Percentiles rank a stretch among this genome's conserved stretches.
These are phyloP conservation scores for Leptinotarsa rubiginosa DNA, from an alignment of 2,888 invertebrate species.

Conservation along the genomic window DNA sequence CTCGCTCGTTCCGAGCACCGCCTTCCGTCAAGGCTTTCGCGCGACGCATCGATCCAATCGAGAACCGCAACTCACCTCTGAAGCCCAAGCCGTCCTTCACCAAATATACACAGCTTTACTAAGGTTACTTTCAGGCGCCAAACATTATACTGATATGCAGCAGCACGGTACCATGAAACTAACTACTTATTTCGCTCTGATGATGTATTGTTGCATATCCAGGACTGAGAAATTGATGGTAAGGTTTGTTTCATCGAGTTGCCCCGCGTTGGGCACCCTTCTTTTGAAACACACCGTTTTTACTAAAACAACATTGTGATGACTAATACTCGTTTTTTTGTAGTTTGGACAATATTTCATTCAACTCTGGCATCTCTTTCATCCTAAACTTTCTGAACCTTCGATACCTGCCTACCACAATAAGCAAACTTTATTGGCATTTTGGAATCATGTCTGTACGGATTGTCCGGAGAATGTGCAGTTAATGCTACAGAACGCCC, in stretches of 20 bases:
- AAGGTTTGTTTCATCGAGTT: slow-evolving; percentile 52
- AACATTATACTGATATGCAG: slow-evolving; percentile 87
- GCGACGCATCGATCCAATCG: slow-evolving; percentile 68
- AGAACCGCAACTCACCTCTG: slow-evolving; percentile 68
- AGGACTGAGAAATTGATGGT: slow-evolving; percentile 94
- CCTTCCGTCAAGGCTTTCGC: slow-evolving; percentile 90
- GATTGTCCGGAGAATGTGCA: slow-evolving; percentile 95
- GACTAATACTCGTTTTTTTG: slow-evolving; percentile 51
- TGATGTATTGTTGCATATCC: slow-evolving; percentile 91
- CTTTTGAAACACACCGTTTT: no score
- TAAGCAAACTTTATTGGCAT: slow-evolving; percentile 90
- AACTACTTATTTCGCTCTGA: slow-evolving; percentile 91
- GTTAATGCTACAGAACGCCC: slow-evolving; percentile 86
- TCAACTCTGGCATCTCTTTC: slow-evolving; percentile 94
- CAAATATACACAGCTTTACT: slow-evolving; percentile 81
- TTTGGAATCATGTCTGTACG: slow-evolving; percentile 93
- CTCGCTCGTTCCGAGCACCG: slow-evolving; percentile 89
- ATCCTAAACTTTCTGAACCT: slow-evolving; percentile 93
- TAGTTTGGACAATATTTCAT: slow-evolving; percentile 93
- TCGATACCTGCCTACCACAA: slow-evolving; percentile 95
- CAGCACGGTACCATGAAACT: slow-evolving; percentile 92
- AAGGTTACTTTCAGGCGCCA: slow-evolving; percentile 82
- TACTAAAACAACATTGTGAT: no score
- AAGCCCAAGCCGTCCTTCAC: slow-evolving; percentile 71
- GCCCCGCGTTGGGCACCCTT: neutral